These are phyloP conservation scores for Aproaerema taeniolella DNA, from an alignment of 2,888 invertebrate genomes.

Conservation along the genomic window DNA sequence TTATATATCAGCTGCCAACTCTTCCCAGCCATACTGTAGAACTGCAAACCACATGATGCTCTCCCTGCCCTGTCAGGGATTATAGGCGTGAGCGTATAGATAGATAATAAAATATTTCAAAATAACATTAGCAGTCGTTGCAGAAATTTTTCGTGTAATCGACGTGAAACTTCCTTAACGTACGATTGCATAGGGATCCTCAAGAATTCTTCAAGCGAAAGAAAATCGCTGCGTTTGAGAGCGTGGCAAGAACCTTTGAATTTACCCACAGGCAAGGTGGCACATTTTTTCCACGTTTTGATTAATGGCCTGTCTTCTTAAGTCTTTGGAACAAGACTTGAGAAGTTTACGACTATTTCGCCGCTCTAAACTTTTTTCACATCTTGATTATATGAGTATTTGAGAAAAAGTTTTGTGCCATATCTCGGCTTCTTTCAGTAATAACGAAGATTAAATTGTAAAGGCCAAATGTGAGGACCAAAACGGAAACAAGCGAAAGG, in stretches of 20 bases:
- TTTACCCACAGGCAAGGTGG: constrained; percentile 16
- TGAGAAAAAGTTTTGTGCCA: background rate
- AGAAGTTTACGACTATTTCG: constrained; percentile 29
- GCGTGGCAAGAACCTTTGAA: constrained; percentile 9
- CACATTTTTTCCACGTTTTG: constrained; percentile 29
- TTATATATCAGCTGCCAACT: too few species aligned
- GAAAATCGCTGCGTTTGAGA: background rate
- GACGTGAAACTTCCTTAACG: too few species aligned
- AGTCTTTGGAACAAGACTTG: constrained; percentile 21
- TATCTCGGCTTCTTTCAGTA: background rate
- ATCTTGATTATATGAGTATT: constrained; percentile 4
- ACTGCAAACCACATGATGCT: too few species aligned
- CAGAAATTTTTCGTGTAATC: too few species aligned
- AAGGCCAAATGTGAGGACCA: background rate
- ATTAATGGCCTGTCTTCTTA: constrained; percentile 36
- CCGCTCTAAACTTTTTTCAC: constrained; percentile 8
- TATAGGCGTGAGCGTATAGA: too few species aligned
- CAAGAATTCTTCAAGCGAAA: background rate
- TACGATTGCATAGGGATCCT: constrained; percentile 10
- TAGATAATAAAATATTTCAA: too few species aligned
- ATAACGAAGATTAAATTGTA: background rate
- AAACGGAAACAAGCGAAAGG: too few species aligned
- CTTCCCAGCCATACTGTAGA: too few species aligned
- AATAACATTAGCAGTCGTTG: too few species aligned
- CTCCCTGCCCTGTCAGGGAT: too few species aligned